Base-by-base conservation (phyloP, 2,888 invertebrate species). In the Argyra leucocephala region DNA sequence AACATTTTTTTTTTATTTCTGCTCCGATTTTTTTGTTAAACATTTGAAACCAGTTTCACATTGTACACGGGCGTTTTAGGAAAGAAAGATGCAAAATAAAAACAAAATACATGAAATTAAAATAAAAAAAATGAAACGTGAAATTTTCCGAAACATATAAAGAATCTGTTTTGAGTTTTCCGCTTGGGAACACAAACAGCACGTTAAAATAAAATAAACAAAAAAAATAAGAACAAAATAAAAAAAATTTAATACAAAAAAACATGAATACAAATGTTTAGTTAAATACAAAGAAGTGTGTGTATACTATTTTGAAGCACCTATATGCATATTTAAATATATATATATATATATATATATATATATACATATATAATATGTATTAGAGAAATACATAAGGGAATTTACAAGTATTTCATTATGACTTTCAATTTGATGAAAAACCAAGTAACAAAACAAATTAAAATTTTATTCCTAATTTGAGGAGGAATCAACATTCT, bases 131-230 rank as follows among this genome's bases (percentile, higher is more conserved):
- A 37, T 10, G 5, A 15, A 9, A 48, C 7, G 10, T 10, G 31
- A 10, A 31, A 31, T 31, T 31, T 48, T 48, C 2, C 15, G n/a
- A 48, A 48, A 48, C 48, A 48, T 31, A 31, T 48, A 48, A 48
- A 48, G 48, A 48, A 48, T 48, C 48, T 48, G 48, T 48, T 48
- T 48, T 48, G 48, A 48, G 48, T 48, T 48, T 48, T 48, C 48
- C 48, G 48, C 48, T 18, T 48, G 48, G 48, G 48, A 48, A 48
- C 12, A 48, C 48, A 48, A 48, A 48, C 48, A 48, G n/a, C 18
- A 48, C 48, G 48, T 18, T 31, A 31, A 31, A 18, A 15, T 9
- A 37, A 37, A 3, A 37, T 37, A n/a, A n/a, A 15, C 37, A 37
- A 37, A 37, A 48, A 48, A 48, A 48, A 15, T 18, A n/a, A 48